phyloP scores from a whole-genome alignment of 1,140 invertebrate genomes.

The Conopomorpha cramerella region DNA sequence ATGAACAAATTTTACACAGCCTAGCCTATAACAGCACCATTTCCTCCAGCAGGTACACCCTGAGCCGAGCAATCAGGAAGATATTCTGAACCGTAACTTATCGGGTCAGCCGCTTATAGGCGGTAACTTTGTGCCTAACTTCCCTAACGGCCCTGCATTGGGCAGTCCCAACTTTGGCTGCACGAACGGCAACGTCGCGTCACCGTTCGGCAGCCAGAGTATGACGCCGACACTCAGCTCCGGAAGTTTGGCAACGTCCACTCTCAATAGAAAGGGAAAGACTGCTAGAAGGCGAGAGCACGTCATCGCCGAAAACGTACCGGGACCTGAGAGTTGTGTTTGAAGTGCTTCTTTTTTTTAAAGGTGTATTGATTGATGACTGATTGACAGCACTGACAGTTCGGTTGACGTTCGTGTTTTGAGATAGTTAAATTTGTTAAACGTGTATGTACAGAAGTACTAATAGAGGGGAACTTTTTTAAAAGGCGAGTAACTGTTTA shows the following conservation, averaged over 20 bases:
- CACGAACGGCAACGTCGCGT: constrained; percentile 38
- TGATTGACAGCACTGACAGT: too few relatives aligned
- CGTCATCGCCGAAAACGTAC: constrained; percentile 43
- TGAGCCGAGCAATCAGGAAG: constrained; percentile 31
- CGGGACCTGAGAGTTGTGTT: constrained; percentile 48
- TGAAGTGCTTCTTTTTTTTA: constrained; percentile 15
- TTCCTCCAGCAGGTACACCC: constrained; percentile 16
- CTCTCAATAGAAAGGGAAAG: constrained; percentile 38
- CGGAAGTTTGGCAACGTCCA: constrained; percentile 37
- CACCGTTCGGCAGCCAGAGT: constrained; percentile 40
- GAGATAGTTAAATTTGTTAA: too few relatives aligned
- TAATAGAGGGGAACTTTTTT: too few relatives aligned
- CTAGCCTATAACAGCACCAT: too few relatives aligned
- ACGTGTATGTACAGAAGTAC: too few relatives aligned
- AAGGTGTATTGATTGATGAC: too few relatives aligned
- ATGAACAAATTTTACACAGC: too few relatives aligned
- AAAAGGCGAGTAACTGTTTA: too few relatives aligned
- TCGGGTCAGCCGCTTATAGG: constrained; percentile 17
- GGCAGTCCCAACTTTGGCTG: constrained; percentile 54
- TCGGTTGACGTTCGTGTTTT: too few relatives aligned
- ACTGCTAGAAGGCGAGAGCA: constrained; percentile 47
- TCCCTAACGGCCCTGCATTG: constrained; percentile 40
- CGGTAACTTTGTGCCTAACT: constrained; percentile 42
- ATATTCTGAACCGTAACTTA: constrained; percentile 40
- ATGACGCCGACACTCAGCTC: constrained; percentile 43